phyloP scores from a whole-genome alignment of 2,888 invertebrate genomes.

The Arctia plantaginis region DNA sequence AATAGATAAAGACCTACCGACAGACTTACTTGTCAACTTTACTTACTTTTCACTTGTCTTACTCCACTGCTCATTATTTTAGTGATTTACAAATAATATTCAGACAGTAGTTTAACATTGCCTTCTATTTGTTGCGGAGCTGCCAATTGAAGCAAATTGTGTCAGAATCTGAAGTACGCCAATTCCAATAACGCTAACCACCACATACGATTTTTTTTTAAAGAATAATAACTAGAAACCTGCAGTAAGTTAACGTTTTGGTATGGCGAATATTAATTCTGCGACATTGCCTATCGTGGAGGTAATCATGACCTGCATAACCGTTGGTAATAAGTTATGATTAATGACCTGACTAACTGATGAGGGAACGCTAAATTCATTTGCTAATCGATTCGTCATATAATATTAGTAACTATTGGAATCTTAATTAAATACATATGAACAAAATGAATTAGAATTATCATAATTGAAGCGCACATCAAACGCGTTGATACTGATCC shows the following conservation, averaged over 20 bases:
- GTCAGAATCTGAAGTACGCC: constrained; percentile 35
- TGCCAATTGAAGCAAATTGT: constrained; percentile 51
- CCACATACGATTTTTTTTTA: constrained; percentile 11
- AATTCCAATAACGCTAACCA: constrained; percentile 1
- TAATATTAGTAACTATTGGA: constrained; percentile 61
- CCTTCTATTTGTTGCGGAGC: constrained; percentile 46
- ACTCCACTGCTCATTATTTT: too few species aligned
- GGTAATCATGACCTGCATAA: constrained; percentile 31
- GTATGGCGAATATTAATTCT: constrained; percentile 27
- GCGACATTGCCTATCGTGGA: constrained; percentile 26
- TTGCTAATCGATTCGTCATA: constrained; percentile 73
- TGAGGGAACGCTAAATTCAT: constrained; percentile 68
- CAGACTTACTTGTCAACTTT: too few species aligned
- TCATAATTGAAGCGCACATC: constrained; percentile 29
- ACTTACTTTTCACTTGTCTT: too few species aligned
- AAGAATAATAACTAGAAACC: constrained; percentile 6
- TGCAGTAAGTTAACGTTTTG: constrained; percentile 25
- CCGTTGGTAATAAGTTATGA: constrained; percentile 59
- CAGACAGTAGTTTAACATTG: constrained; percentile 54
- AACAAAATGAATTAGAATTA: constrained; percentile 34
- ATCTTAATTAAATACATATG: constrained; percentile 60
- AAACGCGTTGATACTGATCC: constrained; percentile 38
- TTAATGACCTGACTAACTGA: constrained; percentile 62
- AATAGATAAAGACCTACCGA: too few species aligned
- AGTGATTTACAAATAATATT: constrained; percentile 39